A percentile compares a stretch with the other conserved stretches of the same genome.
phyloP scores from a whole-genome alignment of 2,797 vertebrate genomes.

The Cyclopterus lumpus region DNA sequence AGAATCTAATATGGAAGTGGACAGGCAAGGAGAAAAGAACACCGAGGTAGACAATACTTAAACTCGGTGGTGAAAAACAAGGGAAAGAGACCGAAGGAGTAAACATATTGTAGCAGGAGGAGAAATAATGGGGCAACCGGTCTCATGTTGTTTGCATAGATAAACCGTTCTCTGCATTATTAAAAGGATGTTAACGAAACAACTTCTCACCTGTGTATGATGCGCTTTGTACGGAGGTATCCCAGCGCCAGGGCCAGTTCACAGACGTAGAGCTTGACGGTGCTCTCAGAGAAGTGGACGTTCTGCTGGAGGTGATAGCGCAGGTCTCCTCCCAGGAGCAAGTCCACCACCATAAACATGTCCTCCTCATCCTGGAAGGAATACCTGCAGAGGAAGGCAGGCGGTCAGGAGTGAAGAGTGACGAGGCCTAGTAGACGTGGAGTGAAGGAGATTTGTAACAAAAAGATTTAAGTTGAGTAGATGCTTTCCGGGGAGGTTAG shows the following conservation, averaged over 20 bases:
- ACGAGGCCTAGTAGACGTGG: not conserved
- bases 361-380: slow-evolving; percentile 99
- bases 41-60: not conserved
- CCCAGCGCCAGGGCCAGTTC: slow-evolving; percentile 94
- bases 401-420: not conserved
- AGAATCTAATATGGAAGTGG: slow-evolving; percentile 47
- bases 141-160: not conserved
- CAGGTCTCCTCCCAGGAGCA: slow-evolving; percentile 95
- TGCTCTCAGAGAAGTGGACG: slow-evolving; percentile 91
- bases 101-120: not conserved
- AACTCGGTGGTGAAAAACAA: slow-evolving; percentile 1
- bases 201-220: slow-evolving; percentile 92
- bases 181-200: not conserved
- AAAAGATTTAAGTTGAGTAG: not conserved
- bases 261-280: slow-evolving; percentile 93
- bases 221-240: slow-evolving; percentile 90
- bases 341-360: slow-evolving; percentile 99
- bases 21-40: slow-evolving; percentile 60
- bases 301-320: slow-evolving; percentile 97
- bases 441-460: not conserved
- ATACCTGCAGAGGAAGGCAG: slow-evolving; percentile 84
- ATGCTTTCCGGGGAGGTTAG: not conserved
- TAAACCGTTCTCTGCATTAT: not conserved
- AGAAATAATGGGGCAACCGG: slow-evolving; percentile 4
- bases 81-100: slow-evolving; percentile 1